A percentile compares a stretch with the other conserved stretches of the same genome.
phyloP scores from a whole-genome alignment of 1,140 invertebrate genomes.

The Drosophila pseudoobscura region DNA sequence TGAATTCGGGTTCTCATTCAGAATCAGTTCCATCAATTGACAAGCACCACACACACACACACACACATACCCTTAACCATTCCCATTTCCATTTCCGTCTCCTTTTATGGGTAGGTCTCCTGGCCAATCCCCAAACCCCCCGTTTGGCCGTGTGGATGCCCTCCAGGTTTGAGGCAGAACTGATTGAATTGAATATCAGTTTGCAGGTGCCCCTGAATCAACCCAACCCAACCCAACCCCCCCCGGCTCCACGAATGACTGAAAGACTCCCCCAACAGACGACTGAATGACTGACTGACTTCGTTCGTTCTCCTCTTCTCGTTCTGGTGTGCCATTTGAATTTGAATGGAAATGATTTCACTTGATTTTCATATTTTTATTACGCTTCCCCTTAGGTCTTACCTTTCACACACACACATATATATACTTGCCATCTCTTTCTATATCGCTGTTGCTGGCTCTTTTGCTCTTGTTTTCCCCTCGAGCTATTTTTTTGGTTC shows the following conservation, averaged over 20 bases:
- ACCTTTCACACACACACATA: conserved; percentile 4
- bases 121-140: background rate
- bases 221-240: too few species aligned
- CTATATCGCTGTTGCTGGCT: background rate
- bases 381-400: conserved; percentile 48
- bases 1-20: conserved; percentile 54
- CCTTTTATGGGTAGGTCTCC: background rate
- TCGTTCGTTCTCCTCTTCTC: conserved; percentile 1
- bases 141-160: conserved; percentile 15
- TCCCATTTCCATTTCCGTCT: background rate
- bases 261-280: too few species aligned
- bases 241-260: background rate
- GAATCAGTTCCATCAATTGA: conserved; percentile 32
- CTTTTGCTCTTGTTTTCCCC: conserved; percentile 2
- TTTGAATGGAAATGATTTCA: conserved; percentile 80
- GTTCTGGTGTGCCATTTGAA: conserved; percentile 68
- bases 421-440: conserved; percentile 8
- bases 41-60: background rate
- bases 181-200: conserved; percentile 81
- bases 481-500: conserved; percentile 14
- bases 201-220: conserved; percentile 40
- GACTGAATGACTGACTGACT: too few species aligned
- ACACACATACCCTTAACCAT: conserved; percentile 8
- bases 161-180: conserved; percentile 49
- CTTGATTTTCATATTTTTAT: conserved; percentile 79